phyloP scores from a whole-genome alignment of 1,140 invertebrate genomes.

The Drosophila novamexicana region DNA sequence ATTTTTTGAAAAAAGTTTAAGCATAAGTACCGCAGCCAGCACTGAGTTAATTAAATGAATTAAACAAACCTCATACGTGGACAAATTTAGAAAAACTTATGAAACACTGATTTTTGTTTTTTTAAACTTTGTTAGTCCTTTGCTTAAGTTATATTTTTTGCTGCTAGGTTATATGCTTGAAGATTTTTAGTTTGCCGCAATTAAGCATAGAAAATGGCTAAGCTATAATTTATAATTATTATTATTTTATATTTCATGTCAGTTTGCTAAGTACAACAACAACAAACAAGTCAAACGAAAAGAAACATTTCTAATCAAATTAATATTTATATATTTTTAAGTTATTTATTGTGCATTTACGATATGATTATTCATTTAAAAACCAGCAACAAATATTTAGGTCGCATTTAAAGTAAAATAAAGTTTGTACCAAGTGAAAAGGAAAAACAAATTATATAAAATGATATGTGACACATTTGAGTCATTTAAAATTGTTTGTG shows the following conservation, averaged over 20 bases:
- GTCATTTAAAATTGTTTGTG: slow-evolving; percentile 7
- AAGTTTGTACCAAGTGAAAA: slow-evolving; percentile 50
- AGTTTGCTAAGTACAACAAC: slow-evolving; percentile 68
- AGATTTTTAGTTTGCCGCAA: slow-evolving; percentile 17
- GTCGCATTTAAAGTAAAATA: slow-evolving; percentile 14
- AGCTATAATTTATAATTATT: slow-evolving; percentile 31
- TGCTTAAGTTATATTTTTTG: slow-evolving; percentile 13
- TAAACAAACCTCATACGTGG: slow-evolving; percentile 13
- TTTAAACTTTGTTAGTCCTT: slow-evolving; percentile 12
- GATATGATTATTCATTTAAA: slow-evolving; percentile 71
- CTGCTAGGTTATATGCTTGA: slow-evolving; percentile 33
- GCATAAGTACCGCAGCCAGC: slow-evolving; percentile 56
- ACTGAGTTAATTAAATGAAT: slow-evolving; percentile 21
- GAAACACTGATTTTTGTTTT: neutral
- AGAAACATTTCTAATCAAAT: slow-evolving; percentile 15
- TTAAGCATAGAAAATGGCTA: slow-evolving; percentile 10
- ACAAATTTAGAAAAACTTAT: slow-evolving; percentile 4
- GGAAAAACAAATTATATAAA: slow-evolving; percentile 31
- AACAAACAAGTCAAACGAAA: slow-evolving; percentile 48
- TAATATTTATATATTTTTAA: slow-evolving; percentile 35
- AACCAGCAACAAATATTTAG: slow-evolving; percentile 30
- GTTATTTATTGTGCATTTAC: slow-evolving; percentile 68
- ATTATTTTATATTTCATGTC: slow-evolving; percentile 37
- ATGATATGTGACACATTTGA: slow-evolving; percentile 55
- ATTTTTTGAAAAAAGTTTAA: slow-evolving; percentile 41